Conservation (phyloP, 2,113 vertebrate species). For the Petrocephalus zakoni region DNA sequence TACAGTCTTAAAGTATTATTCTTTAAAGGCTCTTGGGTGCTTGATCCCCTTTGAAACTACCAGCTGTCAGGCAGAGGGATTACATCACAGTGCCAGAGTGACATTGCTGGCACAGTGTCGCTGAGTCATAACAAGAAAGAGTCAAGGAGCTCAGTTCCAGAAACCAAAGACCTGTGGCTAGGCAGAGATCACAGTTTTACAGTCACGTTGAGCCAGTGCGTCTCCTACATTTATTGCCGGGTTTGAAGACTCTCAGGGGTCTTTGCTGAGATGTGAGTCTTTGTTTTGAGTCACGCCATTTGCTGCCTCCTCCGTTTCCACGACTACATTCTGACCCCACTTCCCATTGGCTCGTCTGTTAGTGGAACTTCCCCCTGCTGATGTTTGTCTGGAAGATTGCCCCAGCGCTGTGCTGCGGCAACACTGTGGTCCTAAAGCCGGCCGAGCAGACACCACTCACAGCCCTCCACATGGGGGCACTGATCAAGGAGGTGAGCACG, state of each 20-base stretch:
- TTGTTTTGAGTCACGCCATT: neutral
- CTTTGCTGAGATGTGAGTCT: neutral
- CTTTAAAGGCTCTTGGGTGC: constrained; percentile 34
- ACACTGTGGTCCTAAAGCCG: constrained; percentile 86
- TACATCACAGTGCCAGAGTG: constrained; percentile 51
- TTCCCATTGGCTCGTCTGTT: neutral
- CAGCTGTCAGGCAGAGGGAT: constrained; percentile 48
- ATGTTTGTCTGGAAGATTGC: constrained; percentile 93
- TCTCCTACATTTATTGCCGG: neutral
- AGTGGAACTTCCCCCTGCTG: constrained; percentile 96
- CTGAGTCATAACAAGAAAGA: constrained; percentile 44
- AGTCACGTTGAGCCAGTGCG: neutral
- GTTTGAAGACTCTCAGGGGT: neutral
- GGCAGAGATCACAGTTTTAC: neutral
- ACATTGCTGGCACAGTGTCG: constrained; percentile 32
- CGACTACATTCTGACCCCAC: neutral
- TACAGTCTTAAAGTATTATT: constrained; percentile 34
- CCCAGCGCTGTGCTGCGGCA: constrained; percentile 85
- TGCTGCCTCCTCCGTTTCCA: neutral
- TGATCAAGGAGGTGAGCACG: constrained; percentile 86
- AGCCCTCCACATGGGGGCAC: constrained; percentile 76
- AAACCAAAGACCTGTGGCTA: constrained; percentile 9
- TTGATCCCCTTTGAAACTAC: constrained; percentile 44
- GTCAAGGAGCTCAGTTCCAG: constrained; percentile 40
- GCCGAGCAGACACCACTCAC: constrained; percentile 90